Evolutionary conservation across 2,888 invertebrate species (phyloP).

Genomic region (Volucella zonaria): DNA sequence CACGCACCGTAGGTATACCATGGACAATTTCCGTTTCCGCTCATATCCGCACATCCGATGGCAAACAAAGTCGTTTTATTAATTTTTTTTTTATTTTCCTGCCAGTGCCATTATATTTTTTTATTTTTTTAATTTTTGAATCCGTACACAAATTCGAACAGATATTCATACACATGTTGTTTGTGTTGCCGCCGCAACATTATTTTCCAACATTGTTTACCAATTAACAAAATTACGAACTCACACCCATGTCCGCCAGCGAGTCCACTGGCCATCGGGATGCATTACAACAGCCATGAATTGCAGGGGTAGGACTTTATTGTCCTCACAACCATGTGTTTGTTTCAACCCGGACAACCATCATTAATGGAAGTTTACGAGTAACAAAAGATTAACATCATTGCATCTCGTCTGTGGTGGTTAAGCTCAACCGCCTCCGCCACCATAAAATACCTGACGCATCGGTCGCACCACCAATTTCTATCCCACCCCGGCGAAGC

Average conservation of each 20-base stretch:
- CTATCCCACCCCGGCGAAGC: slow-evolving; percentile 6
- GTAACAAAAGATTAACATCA: slow-evolving; percentile 69
- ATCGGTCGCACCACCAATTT: slow-evolving; percentile 9
- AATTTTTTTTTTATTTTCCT: no score
- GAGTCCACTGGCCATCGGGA: slow-evolving; percentile 28
- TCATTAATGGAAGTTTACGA: slow-evolving; percentile 69
- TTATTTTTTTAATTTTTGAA: no score
- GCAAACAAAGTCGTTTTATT: no score
- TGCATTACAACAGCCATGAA: not conserved
- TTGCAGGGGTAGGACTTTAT: not conserved
- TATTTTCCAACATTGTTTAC: slow-evolving; percentile 69
- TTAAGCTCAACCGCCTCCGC: slow-evolving; percentile 9
- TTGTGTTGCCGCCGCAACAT: slow-evolving; percentile 60
- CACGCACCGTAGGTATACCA: no score
- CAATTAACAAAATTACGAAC: slow-evolving; percentile 69
- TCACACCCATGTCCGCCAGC: not conserved
- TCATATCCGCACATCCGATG: no score
- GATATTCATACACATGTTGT: slow-evolving; percentile 19
- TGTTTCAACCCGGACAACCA: slow-evolving; percentile 15
- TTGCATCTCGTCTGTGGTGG: slow-evolving; percentile 28
- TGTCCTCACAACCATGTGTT: not conserved
- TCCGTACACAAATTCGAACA: not conserved
- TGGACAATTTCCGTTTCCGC: no score
- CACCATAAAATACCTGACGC: slow-evolving; percentile 34
- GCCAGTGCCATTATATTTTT: no score